Evolutionary conservation across 2,888 invertebrate genomes (phyloP), one percentile per base, ranked within the genome.

Genomic region (Drosophila ustulata): DNA sequence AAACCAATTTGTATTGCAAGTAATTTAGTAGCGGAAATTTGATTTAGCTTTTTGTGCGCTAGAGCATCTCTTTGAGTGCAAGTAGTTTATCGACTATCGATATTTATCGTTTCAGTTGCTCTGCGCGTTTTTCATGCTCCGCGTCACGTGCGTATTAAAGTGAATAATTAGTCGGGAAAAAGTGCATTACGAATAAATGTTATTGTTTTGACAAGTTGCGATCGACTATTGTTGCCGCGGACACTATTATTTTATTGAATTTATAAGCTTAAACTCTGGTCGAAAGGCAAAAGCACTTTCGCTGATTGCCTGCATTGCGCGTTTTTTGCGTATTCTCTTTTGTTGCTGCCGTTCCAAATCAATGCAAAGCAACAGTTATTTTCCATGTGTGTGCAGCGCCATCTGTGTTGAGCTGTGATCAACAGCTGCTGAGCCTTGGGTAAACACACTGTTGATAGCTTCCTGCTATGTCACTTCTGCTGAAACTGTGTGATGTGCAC

Each of bases 21-120:
- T 62, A 76, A 68, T 76, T 65, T 75, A 49, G 37, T 7, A 39
- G 46, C 75, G 73, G 77, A 73, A 77, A 77, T 70, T 68, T 64
- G 76, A 66, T 64, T 71, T 69, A 58, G 63, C 57, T 37, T n/a
- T 39, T 51, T 57, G 30, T 34, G 28, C 8, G 11, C 1, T 23
- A 18, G 0, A 9, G 25, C 25, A 26, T 34, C 45, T 34, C 9
- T 9, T 18, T 37, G 11, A 32, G 37, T 13, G 8, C 4, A 18
- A 7, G 13, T 37, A 23, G 39, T 37, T 7, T 11, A 32, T 34
- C 32, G 47, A 26, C 28, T 41, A 25, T 32, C 9, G 13, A 28
- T 51, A 46, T 49, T 32, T 51, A 51, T 37, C 51, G 52, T 13
- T 39, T 52, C 8, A 28, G 37, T 41, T 26, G 4, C 11, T 9